These are phyloP conservation scores for Tragelaphus buxtoni DNA, from an alignment of 2,113 vertebrate species.

Conservation along the genomic window DNA sequence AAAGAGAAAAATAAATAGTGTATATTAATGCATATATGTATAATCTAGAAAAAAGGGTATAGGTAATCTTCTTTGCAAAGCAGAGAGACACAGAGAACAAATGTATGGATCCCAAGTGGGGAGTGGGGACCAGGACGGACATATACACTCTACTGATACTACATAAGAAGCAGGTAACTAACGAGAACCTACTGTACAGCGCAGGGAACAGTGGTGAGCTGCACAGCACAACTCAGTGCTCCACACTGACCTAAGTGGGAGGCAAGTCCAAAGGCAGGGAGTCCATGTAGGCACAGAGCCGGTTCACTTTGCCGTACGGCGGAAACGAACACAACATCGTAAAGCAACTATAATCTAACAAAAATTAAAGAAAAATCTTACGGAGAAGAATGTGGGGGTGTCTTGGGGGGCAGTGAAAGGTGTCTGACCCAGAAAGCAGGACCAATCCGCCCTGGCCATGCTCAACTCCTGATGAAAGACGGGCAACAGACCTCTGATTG, in stretches of 20 bases:
- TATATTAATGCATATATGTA: background rate
- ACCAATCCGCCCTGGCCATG: background rate
- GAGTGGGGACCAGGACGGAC: background rate
- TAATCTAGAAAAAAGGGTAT: background rate
- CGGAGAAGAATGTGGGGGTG: background rate
- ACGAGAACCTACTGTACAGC: background rate
- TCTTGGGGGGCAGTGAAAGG: background rate
- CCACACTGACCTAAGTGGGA: background rate
- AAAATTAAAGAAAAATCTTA: background rate
- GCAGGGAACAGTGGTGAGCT: background rate
- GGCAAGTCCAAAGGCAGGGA: background rate
- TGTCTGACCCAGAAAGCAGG: background rate
- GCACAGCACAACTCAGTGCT: background rate
- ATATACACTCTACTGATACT: background rate
- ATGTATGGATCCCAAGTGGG: background rate
- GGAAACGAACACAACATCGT: background rate
- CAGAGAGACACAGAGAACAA: background rate
- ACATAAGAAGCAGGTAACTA: background rate
- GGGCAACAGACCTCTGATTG: background rate
- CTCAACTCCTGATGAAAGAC: background rate
- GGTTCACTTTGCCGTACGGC: rapidly evolving
- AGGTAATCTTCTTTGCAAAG: background rate
- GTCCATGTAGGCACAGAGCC: background rate
- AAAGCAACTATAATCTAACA: background rate
- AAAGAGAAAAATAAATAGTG: background rate